phyloP scores from a whole-genome alignment of 2,888 invertebrate genomes.

The Entomobrya proxima region DNA sequence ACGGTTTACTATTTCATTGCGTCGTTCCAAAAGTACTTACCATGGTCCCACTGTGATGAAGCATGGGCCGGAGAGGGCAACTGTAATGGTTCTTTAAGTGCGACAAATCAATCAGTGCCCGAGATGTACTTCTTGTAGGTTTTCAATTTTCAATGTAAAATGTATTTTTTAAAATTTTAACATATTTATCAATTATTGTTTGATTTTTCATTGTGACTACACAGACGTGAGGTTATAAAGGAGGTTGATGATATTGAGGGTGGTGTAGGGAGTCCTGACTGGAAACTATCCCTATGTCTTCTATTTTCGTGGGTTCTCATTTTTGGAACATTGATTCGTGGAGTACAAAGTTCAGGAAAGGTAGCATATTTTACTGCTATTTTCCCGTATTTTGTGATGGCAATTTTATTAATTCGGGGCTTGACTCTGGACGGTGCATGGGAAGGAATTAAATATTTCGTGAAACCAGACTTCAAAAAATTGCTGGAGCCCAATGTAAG shows the following conservation, averaged over 20 bases:
- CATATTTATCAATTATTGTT: background rate
- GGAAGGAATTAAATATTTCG: slow-evolving; percentile 86
- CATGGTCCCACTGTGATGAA: slow-evolving; percentile 76
- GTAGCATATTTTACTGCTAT: slow-evolving; percentile 91
- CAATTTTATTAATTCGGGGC: slow-evolving; percentile 83
- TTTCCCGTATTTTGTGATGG: slow-evolving; percentile 88
- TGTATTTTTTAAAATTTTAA: background rate
- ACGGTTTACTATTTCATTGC: slow-evolving; percentile 83
- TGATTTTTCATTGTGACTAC: background rate
- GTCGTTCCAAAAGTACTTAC: slow-evolving; percentile 81
- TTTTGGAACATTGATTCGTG: slow-evolving; percentile 56
- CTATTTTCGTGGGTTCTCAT: slow-evolving; percentile 64
- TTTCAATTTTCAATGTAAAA: background rate
- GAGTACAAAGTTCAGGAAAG: slow-evolving; percentile 78
- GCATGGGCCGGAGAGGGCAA: slow-evolving; percentile 78
- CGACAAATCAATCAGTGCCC: slow-evolving; percentile 75
- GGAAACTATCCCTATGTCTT: slow-evolving; percentile 65
- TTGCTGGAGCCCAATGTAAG: slow-evolving; percentile 83
- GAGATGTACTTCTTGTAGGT: slow-evolving; percentile 81
- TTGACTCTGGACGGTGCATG: slow-evolving; percentile 82
- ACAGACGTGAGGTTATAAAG: slow-evolving; percentile 74
- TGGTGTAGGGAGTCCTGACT: slow-evolving; percentile 74
- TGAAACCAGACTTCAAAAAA: slow-evolving; percentile 87
- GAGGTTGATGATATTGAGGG: slow-evolving; percentile 68
- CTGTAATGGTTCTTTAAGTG: slow-evolving; percentile 44